Evolutionary conservation across 2,888 invertebrate species (phyloP).

Genomic region (Lasioglossum marginatum): DNA sequence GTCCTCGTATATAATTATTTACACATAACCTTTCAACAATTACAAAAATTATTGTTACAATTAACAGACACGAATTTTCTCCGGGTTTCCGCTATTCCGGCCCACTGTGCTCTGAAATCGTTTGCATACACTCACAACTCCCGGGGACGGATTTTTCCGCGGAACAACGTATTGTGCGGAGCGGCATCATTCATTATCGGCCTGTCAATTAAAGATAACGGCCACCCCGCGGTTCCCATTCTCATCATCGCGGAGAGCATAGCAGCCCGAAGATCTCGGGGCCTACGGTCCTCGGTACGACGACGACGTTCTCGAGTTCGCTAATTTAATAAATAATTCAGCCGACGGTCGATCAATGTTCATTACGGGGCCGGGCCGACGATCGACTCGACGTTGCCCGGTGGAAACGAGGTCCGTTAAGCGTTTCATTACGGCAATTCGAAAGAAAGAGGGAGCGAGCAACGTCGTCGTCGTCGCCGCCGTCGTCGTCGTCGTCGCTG

Average conservation of each 20-base stretch:
- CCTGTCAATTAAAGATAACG: conserved; percentile 51
- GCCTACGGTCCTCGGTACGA: not conserved
- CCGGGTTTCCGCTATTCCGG: too few relatives aligned
- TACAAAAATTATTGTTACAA: not conserved
- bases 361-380: conserved; percentile 29
- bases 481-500: not conserved
- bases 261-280: not conserved
- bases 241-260: not conserved
- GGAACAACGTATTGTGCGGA: conserved; percentile 38
- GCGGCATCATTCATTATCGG: conserved; percentile 37
- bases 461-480: not conserved
- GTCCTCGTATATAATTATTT: too few relatives aligned
- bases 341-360: conserved; percentile 40
- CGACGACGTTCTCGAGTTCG: conserved; percentile 18
- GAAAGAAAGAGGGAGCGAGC: conserved; percentile 27
- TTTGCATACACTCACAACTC: not conserved
- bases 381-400: conserved; percentile 34
- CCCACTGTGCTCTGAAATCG: not conserved
- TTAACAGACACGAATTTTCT: not conserved
- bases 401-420: conserved; percentile 46
- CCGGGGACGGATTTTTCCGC: conserved; percentile 6
- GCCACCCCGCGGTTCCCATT: not conserved
- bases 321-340: conserved; percentile 48
- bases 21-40: too few relatives aligned
- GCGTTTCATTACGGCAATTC: conserved; percentile 45